Evolutionary conservation across 2,888 invertebrate species (phyloP), one percentile per base, ranked within the genome.

Genomic region (Noctuana brunneofusca): DNA sequence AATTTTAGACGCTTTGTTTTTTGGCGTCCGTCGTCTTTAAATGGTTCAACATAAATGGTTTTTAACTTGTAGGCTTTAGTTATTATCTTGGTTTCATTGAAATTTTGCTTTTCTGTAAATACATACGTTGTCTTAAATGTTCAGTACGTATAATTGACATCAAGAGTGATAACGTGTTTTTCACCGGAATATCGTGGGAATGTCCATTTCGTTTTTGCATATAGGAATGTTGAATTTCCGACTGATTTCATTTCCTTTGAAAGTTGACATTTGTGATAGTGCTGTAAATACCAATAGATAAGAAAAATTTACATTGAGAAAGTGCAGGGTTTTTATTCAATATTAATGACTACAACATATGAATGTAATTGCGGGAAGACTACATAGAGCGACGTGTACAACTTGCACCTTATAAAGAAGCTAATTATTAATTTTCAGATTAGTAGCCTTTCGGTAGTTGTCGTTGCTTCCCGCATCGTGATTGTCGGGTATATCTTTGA

Each of bases 231-330:
- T 49, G 9, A 16, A 57, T 43, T 46, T 53, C 43, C 59, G 22
- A 53, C 53, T 43, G n/a, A 46, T 53, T 59, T 53, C 50, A 50
- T 58, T 58, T 58, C 50, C 50, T 50, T 41, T 20, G 41, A 16
- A 38, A 16, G 41, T 58, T 58, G 16, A n/a, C 8, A 49, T 49
- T 22, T 22, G 49, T 49, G n/a, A 6, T 9, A n/a, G 49, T 27
- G 22, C 24, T 14, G 24, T 22, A 8, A 49, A n/a, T 48, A 48
- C 24, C 20, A 2, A 24, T 27, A 27, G 49, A 49, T 49, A 9
- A 24, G 38, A 22, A 14, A 14, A 49, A 14, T 27, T 24, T n/a
- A 49, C 49, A 27, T 27, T 6, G 8, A 49, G 49, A 49, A 49
- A 49, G 49, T 49, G 14, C 2, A 16, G 16, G 9, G 41, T 41